Conservation (phyloP, 2,113 vertebrate species). For the Gopherus flavomarginatus region DNA sequence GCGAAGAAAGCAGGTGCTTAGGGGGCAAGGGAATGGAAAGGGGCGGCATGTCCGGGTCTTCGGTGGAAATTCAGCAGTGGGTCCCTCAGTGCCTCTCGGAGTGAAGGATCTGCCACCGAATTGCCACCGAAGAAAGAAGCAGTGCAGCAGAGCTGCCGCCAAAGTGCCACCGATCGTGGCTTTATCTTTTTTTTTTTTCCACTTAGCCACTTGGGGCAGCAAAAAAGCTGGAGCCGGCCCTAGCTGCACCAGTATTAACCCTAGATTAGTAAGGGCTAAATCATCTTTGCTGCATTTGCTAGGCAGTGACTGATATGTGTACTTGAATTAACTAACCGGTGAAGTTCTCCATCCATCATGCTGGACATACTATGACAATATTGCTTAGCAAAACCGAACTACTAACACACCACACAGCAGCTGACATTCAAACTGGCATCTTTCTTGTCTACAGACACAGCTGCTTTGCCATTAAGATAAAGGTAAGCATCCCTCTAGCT, state of each 20-base stretch:
- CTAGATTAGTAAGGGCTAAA: neutral
- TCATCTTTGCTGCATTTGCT: neutral
- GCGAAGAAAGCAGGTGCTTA: too few relatives aligned
- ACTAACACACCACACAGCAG: fast-evolving
- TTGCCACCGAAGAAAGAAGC: too few relatives aligned
- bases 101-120: too few relatives aligned
- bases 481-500: neutral
- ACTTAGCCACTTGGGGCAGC: too few relatives aligned
- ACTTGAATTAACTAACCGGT: neutral
- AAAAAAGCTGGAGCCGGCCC: too few relatives aligned
- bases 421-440: neutral
- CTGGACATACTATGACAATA: neutral
- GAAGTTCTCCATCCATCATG: neutral
- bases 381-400: neutral
- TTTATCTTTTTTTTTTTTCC: too few relatives aligned
- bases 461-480: neutral
- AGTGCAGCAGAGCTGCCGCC: too few relatives aligned
- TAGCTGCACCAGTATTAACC: neutral
- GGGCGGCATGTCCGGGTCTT: too few relatives aligned
- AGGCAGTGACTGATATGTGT: neutral
- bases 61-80: too few relatives aligned
- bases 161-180: too few relatives aligned
- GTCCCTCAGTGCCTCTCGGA: too few relatives aligned
- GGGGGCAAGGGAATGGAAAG: too few relatives aligned
- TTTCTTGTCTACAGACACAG: neutral